Conservation (phyloP, 2,113 vertebrate genomes). For the Excalfactoria chinensis region DNA sequence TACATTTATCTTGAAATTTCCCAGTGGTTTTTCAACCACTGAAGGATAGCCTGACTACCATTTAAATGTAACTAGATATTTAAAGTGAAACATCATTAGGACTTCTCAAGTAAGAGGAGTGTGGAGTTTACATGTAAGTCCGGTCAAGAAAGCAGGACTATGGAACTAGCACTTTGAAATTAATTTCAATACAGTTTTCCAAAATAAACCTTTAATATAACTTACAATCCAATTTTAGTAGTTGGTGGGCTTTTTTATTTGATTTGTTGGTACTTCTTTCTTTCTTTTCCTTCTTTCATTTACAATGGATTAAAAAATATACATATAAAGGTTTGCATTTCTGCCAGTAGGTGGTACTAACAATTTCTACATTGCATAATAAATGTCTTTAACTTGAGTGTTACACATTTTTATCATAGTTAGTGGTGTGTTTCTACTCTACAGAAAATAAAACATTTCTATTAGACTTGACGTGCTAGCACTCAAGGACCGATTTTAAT, state of each 20-base stretch:
- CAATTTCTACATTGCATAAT: constrained; percentile 41
- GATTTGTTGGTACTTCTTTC: not conserved
- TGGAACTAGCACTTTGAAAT: not conserved
- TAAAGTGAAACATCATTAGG: not conserved
- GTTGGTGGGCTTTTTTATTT: not conserved
- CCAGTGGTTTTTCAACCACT: not conserved
- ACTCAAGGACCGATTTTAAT: constrained; percentile 20
- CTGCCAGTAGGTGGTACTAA: constrained; percentile 65
- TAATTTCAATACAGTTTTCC: not conserved
- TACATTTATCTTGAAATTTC: not conserved
- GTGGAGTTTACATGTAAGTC: not conserved
- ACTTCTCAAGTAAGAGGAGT: not conserved
- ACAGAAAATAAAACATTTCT: constrained; percentile 10
- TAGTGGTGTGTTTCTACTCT: not conserved
- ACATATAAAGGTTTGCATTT: not conserved
- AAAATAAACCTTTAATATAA: not conserved
- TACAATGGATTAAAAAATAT: not conserved
- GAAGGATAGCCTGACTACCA: not conserved
- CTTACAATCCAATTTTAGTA: not conserved
- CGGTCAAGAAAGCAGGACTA: not conserved
- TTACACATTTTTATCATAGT: not conserved
- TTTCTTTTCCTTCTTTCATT: not conserved
- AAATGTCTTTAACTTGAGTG: not conserved
- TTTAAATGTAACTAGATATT: not conserved
- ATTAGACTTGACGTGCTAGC: constrained; percentile 18